Evolutionary conservation across 2,113 vertebrate genomes (phyloP).

Genomic region (Pelodiscus sinensis): DNA sequence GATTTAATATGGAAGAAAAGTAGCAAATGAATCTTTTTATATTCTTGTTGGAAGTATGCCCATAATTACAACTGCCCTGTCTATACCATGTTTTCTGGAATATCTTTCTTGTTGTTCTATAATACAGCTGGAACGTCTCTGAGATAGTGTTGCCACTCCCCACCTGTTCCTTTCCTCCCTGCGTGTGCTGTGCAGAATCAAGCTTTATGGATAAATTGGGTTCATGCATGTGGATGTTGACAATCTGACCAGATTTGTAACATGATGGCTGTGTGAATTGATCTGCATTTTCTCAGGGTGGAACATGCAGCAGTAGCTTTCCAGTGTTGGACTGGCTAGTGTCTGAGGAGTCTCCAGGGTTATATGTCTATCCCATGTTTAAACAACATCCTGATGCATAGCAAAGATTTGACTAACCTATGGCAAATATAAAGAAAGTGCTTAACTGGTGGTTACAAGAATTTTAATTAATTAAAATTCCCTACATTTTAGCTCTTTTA

Average conservation of each 20-base stretch:
- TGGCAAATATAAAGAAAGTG: not conserved
- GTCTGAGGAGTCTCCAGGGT: constrained; percentile 43
- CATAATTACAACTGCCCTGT: not conserved
- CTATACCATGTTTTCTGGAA: not conserved
- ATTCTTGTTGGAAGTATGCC: not conserved
- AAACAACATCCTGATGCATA: not conserved
- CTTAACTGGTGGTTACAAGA: no score
- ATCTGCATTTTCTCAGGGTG: constrained; percentile 2
- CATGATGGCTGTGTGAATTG: fast-evolving
- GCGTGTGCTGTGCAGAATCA: not conserved
- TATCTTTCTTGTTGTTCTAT: not conserved
- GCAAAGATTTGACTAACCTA: constrained; percentile 5
- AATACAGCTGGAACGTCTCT: not conserved
- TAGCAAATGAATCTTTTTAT: not conserved
- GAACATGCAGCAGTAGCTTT: not conserved
- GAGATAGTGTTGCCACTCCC: not conserved
- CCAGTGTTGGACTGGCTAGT: not conserved
- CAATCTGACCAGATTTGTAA: not conserved
- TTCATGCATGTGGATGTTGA: not conserved
- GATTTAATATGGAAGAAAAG: not conserved
- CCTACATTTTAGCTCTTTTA: not conserved
- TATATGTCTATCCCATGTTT: constrained; percentile 14
- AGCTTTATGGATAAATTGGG: not conserved
- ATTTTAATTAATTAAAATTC: constrained; percentile 25
- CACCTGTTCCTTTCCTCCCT: not conserved